Evolutionary conservation across 2,888 invertebrate species (phyloP).

Genomic region (Netelia inedita): DNA sequence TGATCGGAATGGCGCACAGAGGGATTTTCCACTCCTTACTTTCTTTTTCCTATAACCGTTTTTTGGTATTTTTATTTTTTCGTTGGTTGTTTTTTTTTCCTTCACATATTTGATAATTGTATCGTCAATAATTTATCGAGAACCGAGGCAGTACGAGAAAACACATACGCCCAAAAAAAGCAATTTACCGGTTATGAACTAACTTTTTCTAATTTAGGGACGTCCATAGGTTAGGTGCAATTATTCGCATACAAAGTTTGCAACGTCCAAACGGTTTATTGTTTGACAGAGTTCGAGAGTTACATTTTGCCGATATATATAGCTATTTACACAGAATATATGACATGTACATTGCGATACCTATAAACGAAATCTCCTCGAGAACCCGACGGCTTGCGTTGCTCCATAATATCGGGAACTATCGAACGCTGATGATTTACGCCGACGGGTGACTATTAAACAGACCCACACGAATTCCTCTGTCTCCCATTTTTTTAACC

Average conservation of each 20-base stretch:
- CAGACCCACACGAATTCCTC: constrained; percentile 44
- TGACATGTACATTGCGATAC: neutral
- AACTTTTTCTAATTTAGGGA: constrained; percentile 51
- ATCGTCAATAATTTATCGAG: neutral
- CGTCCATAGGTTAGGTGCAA: constrained; percentile 27
- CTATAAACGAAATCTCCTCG: constrained; percentile 32
- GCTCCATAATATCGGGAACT: constrained; percentile 64
- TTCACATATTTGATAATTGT: constrained; percentile 10
- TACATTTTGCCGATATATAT: neutral
- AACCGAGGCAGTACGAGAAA: neutral
- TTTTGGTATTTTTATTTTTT: constrained; percentile 21
- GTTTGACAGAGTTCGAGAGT: constrained; percentile 41
- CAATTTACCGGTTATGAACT: constrained; percentile 30
- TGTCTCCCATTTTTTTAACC: constrained; percentile 22
- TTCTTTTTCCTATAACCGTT: constrained; percentile 17
- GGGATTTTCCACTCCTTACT: constrained; percentile 39
- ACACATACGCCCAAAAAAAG: constrained; percentile 12
- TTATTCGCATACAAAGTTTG: constrained; percentile 49
- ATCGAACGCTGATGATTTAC: constrained; percentile 64
- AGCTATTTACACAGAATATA: neutral
- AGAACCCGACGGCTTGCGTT: constrained; percentile 37
- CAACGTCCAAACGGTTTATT: constrained; percentile 33
- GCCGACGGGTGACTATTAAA: constrained; percentile 40
- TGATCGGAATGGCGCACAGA: constrained; percentile 38
- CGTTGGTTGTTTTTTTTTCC: constrained; percentile 26